Base-by-base conservation (phyloP, 2,113 vertebrate genomes). In the Eulemur macaco region DNA sequence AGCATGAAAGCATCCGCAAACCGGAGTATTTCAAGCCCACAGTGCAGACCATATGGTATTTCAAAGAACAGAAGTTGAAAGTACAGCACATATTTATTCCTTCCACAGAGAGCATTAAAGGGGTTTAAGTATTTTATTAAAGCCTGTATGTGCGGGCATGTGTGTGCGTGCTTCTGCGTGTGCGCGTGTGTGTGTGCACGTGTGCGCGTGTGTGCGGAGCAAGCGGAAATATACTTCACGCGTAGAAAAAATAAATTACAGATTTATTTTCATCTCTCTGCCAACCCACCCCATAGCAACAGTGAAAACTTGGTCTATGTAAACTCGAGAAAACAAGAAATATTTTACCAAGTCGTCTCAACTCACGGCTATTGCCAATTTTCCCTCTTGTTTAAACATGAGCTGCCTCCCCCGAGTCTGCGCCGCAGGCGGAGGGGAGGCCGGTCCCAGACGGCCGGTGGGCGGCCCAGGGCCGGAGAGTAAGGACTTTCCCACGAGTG, bases 281-380 rank as follows among this genome's bases (percentile, higher is more conserved):
- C 94, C 97, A 98, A 60, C 78, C 97, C 95, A 96, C 91, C 98
- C 97, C 96, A 92, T 95, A 96, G 97, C 98, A 98, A 96, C 97
- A 97, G 86, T 95, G 97, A 97, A 98, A 98, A 96, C 91, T 91
- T 87, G 97, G 95, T 94, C 96, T 95, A 94, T 0, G 1, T 96
- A 98, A 98, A 98, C 98, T 96, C 34, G 97, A 98, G 97, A 98
- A 98, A 98, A 98, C 96, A 98, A 97, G 95, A 95, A 97, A 98
- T 97, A 94, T 95, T 90, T 96, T 95, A 91, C 94, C 97, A 34
- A 20, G 64, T 78, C 64, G 2, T 82, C 92, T 89, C 95, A 95
- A 96, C 69, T 1, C 54, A 11, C 27, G 94, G 89, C 84, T 52
- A 88, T 54, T 2, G 0, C 93, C 91, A 47, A 95, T 14, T 96